Base-by-base conservation (phyloP, 2,888 invertebrate species). In the Lumbricus terrestris region DNA sequence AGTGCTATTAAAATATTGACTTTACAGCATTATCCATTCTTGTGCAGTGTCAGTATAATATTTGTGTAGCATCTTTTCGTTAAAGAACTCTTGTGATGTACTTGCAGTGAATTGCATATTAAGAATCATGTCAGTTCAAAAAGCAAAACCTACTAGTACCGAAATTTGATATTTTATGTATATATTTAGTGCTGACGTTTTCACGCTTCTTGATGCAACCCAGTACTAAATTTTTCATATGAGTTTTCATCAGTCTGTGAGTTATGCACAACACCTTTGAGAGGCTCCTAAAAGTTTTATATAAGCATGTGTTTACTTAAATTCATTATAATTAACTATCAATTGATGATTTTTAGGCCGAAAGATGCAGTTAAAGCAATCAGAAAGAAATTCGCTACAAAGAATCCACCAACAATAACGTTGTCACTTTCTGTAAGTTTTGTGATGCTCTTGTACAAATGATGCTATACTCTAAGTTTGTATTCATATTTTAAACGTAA, bases 281-380 rank as follows among this genome's bases (percentile, higher is more conserved):
- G 23, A 23, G 23, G 47, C 23, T 47, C 23, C 47, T 23, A n/a
- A 69, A 69, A 69, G n/a, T 69, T 13, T 69, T 69, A 69, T n/a
- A 69, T n/a, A 69, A 69, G 13, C 29, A 69, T 13, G 11, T 69
- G n/a, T 69, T 69, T 69, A 29, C n/a, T 69, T 69, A 69, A 69
- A 69, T 69, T 69, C 69, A 69, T n/a, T 69, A n/a, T 16, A n/a
- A n/a, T 69, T n/a, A n/a, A 69, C n/a, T 69, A 69, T 69, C 5
- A n/a, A n/a, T 69, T n/a, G 13, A 69, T 69, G n/a, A 11, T n/a
- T 69, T 69, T 69, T 69, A 96, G 96, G 16, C 97, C 98, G 15
- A 97, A 97, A 94, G 99, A 99, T 96, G 99, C 99, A 15, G 96
- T 98, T 93, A 97, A 98, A 95, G 99, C 99, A 6, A 97, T 99